Conservation (phyloP, 2,797 vertebrate species). For the Erpetoichthys calabaricus region DNA sequence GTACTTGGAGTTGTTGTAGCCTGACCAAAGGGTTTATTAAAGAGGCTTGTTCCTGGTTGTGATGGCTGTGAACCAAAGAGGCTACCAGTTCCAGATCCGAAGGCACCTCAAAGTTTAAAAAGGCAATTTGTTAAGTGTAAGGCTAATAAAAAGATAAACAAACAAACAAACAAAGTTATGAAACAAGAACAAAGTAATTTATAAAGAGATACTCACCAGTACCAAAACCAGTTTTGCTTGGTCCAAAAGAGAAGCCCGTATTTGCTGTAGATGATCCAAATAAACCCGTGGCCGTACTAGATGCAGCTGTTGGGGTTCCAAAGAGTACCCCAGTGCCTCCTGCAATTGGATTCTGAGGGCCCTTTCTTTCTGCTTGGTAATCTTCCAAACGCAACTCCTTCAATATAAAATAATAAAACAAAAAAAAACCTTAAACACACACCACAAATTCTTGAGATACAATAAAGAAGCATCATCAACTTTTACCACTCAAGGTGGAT, state of each 20-base stretch:
- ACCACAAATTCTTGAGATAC: neutral
- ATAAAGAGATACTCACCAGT: constrained; percentile 45
- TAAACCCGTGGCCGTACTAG: constrained; percentile 68
- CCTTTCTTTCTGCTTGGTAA: constrained; percentile 85
- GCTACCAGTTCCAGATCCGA: constrained; percentile 58
- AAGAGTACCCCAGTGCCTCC: constrained; percentile 58
- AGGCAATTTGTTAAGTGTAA: too few relatives aligned
- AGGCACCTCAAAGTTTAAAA: constrained; percentile 49
- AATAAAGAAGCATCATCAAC: neutral
- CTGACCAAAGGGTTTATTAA: constrained; percentile 77
- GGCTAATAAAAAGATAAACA: neutral
- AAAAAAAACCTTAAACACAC: too few relatives aligned
- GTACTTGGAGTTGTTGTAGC: constrained; percentile 69
- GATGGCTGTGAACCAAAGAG: constrained; percentile 57
- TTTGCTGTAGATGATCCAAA: constrained; percentile 73
- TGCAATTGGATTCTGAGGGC: constrained; percentile 72
- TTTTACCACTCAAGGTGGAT: too few relatives aligned
- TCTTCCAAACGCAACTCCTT: constrained; percentile 88
- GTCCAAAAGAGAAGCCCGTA: constrained; percentile 72
- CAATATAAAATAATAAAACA: neutral
- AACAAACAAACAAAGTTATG: constrained; percentile 6
- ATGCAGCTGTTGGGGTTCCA: constrained; percentile 56
- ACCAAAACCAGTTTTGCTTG: constrained; percentile 75
- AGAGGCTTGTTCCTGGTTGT: constrained; percentile 53
- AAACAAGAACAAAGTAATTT: neutral